phyloP scores from a whole-genome alignment of 2,888 invertebrate species.

The Vanessa cardui region DNA sequence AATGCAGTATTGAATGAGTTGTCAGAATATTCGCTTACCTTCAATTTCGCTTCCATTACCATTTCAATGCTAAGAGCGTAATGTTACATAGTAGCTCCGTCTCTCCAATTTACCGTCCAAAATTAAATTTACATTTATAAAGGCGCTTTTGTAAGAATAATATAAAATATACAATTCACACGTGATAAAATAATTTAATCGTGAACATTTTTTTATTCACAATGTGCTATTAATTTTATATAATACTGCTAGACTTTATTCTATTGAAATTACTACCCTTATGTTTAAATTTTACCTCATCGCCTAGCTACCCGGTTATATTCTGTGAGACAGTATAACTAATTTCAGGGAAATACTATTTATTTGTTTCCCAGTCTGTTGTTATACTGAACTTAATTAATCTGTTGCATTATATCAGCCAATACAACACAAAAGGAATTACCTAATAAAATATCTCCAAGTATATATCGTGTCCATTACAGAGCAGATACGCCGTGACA shows the following conservation, averaged over 20 bases:
- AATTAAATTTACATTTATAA: constrained; percentile 5
- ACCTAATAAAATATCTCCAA: background rate
- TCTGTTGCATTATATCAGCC: background rate
- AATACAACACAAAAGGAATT: background rate
- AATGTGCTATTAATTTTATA: too few species aligned
- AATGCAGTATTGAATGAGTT: constrained; percentile 44
- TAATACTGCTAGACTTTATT: too few species aligned
- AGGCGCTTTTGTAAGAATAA: background rate
- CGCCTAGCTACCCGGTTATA: too few species aligned
- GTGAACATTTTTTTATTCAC: background rate
- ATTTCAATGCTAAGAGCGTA: constrained; percentile 60
- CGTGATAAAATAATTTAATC: background rate
- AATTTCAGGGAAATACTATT: too few species aligned
- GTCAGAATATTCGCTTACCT: constrained; percentile 44
- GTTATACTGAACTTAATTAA: background rate
- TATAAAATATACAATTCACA: background rate
- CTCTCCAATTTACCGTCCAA: constrained; percentile 8
- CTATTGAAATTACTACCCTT: too few species aligned
- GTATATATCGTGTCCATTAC: constrained; percentile 22
- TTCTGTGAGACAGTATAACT: too few species aligned
- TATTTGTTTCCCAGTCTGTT: too few species aligned
- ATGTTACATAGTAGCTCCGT: constrained; percentile 49
- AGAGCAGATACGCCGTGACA: constrained; percentile 43
- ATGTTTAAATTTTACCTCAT: too few species aligned
- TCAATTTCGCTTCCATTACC: constrained; percentile 63